Evolutionary conservation across 2,888 invertebrate genomes (phyloP).

Genomic region (Harpagoxenus sublaevis): DNA sequence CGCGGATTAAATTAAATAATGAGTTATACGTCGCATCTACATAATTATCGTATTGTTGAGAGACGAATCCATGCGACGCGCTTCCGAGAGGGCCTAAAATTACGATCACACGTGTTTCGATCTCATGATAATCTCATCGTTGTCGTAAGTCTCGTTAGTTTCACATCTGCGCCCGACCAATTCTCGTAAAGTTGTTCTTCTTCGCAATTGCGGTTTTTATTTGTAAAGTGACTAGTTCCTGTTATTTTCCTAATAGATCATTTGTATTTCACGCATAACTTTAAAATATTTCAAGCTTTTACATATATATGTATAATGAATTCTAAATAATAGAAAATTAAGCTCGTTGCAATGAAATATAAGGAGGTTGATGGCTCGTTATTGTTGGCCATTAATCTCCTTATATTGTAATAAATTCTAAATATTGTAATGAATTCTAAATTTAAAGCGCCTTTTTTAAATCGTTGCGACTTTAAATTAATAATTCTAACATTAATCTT

Average conservation of each 20-base stretch:
- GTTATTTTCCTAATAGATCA: background rate
- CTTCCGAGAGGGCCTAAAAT: slow-evolving; percentile 36
- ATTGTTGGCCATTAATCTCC: too few relatives aligned
- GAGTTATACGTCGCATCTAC: slow-evolving; percentile 28
- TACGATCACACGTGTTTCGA: slow-evolving; percentile 21
- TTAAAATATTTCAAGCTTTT: background rate
- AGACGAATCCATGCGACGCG: slow-evolving; percentile 29
- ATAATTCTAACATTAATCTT: background rate
- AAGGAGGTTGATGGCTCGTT: too few relatives aligned
- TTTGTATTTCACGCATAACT: background rate
- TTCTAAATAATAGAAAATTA: too few relatives aligned
- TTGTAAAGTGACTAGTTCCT: background rate
- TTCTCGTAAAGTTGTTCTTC: background rate
- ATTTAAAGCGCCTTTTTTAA: background rate
- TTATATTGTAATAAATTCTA: too few relatives aligned
- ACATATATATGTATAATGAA: background rate
- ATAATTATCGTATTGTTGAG: slow-evolving; percentile 57
- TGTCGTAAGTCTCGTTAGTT: slow-evolving; percentile 38
- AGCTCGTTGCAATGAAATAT: too few relatives aligned
- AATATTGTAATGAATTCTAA: background rate
- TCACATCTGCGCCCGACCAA: background rate
- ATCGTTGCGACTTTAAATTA: background rate
- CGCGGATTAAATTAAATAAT: slow-evolving; percentile 57
- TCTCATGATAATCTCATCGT: slow-evolving; percentile 49
- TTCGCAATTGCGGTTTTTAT: background rate